A percentile compares a stretch with the other conserved stretches of the same genome.
phyloP scores from a whole-genome alignment of 2,113 vertebrate genomes.

The Anas platyrhynchos region DNA sequence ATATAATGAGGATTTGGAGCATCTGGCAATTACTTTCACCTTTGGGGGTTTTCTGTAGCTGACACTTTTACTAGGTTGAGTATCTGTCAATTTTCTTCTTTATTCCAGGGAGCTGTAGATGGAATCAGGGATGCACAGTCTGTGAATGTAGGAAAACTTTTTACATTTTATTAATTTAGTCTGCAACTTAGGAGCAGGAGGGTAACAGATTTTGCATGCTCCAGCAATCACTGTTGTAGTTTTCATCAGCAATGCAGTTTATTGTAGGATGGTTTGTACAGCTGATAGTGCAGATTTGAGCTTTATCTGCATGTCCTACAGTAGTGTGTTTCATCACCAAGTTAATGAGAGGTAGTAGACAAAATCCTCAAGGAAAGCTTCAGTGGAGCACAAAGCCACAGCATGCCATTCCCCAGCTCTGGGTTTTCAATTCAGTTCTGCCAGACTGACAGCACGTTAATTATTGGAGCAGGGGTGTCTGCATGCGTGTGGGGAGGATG shows the following conservation, averaged over 20 bases:
- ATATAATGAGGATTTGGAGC: background rate
- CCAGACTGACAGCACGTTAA: background rate
- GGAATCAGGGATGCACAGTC: background rate
- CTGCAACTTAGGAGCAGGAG: background rate
- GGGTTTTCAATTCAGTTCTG: background rate
- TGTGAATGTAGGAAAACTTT: background rate
- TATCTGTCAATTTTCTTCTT: background rate
- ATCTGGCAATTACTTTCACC: background rate
- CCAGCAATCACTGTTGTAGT: background rate
- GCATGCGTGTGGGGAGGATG: accelerated
- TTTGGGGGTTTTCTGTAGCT: background rate
- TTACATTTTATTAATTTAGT: background rate
- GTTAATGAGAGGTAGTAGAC: background rate
- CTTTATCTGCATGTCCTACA: background rate
- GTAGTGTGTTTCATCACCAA: background rate
- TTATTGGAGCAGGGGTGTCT: background rate
- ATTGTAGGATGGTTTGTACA: background rate
- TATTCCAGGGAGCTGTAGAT: background rate
- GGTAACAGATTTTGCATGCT: background rate
- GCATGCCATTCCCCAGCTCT: background rate
- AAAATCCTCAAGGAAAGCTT: background rate
- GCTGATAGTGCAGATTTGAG: background rate
- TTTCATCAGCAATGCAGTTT: background rate
- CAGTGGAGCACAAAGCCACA: background rate
- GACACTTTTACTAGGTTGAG: background rate